Conservation (phyloP, 1,140 invertebrate species). For the Drosophila miranda region DNA sequence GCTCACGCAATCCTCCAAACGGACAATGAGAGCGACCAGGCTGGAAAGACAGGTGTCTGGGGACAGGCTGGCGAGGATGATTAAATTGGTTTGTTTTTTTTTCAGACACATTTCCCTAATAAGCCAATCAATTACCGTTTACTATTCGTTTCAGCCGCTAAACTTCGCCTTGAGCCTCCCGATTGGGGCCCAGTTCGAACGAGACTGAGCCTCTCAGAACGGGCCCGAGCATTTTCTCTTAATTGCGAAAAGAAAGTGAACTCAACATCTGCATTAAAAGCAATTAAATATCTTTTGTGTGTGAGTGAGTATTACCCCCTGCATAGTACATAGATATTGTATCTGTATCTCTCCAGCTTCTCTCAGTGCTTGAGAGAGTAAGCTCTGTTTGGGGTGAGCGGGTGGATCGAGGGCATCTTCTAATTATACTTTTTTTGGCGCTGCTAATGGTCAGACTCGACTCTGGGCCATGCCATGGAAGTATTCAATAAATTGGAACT, state of each 20-base stretch:
- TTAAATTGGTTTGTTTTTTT: conserved; percentile 11
- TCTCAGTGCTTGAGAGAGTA: conserved; percentile 6
- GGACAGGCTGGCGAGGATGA: conserved; percentile 9
- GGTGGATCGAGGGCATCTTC: conserved; percentile 8
- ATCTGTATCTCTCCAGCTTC: not conserved
- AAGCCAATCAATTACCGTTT: conserved; percentile 69
- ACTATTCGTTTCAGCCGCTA: conserved; percentile 38
- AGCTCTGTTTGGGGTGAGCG: no score
- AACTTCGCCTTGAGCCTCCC: conserved; percentile 23
- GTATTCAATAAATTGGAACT: conserved; percentile 18
- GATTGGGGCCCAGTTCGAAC: conserved; percentile 42
- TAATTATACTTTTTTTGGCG: conserved; percentile 44
- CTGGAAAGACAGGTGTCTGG: no score
- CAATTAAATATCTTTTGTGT: conserved; percentile 51
- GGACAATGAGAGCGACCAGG: conserved; percentile 7
- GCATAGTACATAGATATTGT: no score
- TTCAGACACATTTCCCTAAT: conserved; percentile 26
- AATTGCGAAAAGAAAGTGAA: conserved; percentile 67
- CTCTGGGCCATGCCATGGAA: conserved; percentile 1
- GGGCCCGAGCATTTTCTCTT: conserved; percentile 43
- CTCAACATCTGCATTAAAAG: conserved; percentile 37
- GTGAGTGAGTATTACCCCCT: not conserved
- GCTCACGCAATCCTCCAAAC: conserved; percentile 44
- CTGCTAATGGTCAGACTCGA: conserved; percentile 5
- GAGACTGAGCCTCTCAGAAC: conserved; percentile 41